Evolutionary conservation across 2,113 vertebrate genomes (phyloP).

Genomic region (Gadus chalcogrammus): DNA sequence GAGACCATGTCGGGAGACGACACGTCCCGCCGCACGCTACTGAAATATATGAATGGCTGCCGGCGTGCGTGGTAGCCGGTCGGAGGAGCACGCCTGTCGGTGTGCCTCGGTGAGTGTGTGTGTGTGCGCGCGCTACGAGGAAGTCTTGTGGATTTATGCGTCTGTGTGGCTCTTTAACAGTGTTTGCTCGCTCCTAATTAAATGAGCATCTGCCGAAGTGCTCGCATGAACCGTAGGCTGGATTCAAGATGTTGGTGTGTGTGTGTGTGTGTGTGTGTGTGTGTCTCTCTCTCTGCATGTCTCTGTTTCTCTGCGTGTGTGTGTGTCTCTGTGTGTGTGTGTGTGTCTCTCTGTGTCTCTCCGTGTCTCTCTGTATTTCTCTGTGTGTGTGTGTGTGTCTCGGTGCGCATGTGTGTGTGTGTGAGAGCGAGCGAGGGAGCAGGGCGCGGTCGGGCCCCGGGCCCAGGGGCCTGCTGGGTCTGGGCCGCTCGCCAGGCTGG

Average conservation of each 20-base stretch:
- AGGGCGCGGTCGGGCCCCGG: not conserved
- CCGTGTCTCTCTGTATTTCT: no score
- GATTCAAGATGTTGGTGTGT: no score
- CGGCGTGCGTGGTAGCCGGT: not conserved
- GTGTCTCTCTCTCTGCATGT: no score
- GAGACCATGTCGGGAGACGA: no score
- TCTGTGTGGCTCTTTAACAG: not conserved
- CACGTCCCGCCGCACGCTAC: no score
- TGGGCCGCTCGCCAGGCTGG: constrained; percentile 53
- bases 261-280: no score
- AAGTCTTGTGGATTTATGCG: not conserved
- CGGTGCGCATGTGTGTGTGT: not conserved
- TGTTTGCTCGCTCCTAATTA: not conserved
- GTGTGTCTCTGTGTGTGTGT: no score
- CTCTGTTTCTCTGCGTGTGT: no score
- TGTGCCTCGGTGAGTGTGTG: not conserved
- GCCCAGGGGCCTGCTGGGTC: constrained; percentile 32
- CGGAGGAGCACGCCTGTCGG: not conserved
- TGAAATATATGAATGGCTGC: no score
- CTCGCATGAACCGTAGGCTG: no score
- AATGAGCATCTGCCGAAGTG: no score
- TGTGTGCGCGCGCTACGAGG: not conserved
- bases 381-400: not conserved
- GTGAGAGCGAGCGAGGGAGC: not conserved
- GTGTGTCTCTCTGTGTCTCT: no score